Percentiles rank a stretch among this genome's conserved stretches.
phyloP scores from a whole-genome alignment of 2,888 invertebrate species.

The Mimachlamys varia region DNA sequence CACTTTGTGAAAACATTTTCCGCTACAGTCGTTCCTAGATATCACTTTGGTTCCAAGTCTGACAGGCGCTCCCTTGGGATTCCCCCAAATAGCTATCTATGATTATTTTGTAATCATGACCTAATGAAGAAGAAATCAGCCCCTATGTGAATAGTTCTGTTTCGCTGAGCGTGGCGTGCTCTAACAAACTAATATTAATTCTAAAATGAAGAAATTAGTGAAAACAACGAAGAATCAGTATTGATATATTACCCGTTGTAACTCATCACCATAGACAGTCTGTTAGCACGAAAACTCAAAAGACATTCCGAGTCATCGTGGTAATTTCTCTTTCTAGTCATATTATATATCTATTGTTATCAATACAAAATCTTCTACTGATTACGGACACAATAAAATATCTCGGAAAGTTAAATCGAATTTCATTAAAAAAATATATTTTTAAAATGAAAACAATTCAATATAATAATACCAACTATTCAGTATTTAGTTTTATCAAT shows the following conservation, averaged over 20 bases:
- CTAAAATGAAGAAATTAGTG: neutral
- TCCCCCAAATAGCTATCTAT: neutral
- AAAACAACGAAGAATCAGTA: neutral
- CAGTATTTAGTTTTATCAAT: neutral
- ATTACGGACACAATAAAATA: no score
- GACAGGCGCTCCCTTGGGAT: neutral
- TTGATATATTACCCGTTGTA: neutral
- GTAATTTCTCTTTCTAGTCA: no score
- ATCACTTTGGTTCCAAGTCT: neutral
- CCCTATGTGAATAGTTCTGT: neutral
- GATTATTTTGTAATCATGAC: conserved; percentile 9
- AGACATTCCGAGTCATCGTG: neutral
- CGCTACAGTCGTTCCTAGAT: neutral
- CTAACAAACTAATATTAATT: conserved; percentile 25
- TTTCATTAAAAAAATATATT: neutral
- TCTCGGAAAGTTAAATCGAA: neutral
- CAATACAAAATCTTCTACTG: no score
- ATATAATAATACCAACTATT: no score
- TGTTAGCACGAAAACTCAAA: neutral
- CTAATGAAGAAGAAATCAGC: conserved; percentile 14
- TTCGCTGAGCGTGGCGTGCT: neutral
- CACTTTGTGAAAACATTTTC: conserved; percentile 27
- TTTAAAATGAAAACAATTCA: no score
- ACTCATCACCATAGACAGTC: neutral
- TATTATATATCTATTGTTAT: no score